Evolutionary conservation across 2,113 vertebrate genomes (phyloP), one percentile per base, ranked within the genome.

Genomic region (Aldabrachelys gigantea): DNA sequence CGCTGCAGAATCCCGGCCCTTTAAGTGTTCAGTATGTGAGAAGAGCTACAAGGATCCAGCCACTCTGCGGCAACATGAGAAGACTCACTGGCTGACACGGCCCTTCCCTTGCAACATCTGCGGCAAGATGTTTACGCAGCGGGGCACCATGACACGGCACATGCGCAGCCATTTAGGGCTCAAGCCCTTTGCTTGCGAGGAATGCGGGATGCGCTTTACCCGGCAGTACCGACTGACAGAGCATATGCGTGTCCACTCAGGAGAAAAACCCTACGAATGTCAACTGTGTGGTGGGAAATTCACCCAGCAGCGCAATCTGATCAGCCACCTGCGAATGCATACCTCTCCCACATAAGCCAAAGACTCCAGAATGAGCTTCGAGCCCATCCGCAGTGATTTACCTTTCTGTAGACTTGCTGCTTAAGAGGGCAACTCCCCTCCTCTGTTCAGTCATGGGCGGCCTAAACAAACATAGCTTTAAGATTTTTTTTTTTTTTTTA

Each of bases 321-420:
- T 99, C 98, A 99, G 99, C 98, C 99, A 99, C 98, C 98, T 99
- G 98, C 99, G 99, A 98, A 99, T 99, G 99, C 99, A 99, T 98
- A 99, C 99, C 98, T 99, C 99, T 94, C 99, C 99, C 96, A 98
- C 99, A 98, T 99, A 99, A 99, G 99, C 99, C 99, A 99, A 99
- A 99, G 99, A 99, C 98, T 98, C 98, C 98, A 90, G 91, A 98
- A 98, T 97, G 97, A 97, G 97, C 97, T 98, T 97, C 95, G 81
- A 93, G 97, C 97, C 97, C 90, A 96, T 86, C 97, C 95, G 96
- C 98, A 95, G 97, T 96, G 96, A 98, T 97, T 91, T 89, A 98
- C 95, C 98, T 98, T 98, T 97, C 97, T 96, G 95, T 97, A 98
- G 97, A 98, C 97, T 97, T 95, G 96, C 97, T 98, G 97, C 95